Evolutionary conservation across 2,797 vertebrate genomes (phyloP), one percentile per base, ranked within the genome.

Genomic region (Eremophila alpestris): DNA sequence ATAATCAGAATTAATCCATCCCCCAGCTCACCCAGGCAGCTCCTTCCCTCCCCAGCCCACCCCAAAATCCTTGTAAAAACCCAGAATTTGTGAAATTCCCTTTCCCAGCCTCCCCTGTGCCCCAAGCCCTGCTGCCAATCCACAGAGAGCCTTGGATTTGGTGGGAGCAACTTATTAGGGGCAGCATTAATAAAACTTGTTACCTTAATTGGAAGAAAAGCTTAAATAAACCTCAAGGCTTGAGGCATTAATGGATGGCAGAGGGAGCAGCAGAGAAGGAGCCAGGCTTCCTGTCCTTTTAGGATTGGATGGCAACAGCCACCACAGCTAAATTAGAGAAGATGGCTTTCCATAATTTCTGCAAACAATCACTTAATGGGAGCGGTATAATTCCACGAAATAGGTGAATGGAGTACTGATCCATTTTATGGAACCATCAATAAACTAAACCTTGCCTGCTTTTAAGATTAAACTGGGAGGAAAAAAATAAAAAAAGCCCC

Each of bases 351-450:
- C 89, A 83, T 97, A 97, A 98, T 98, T 99, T 98, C 98, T 98
- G 97, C 98, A 97, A 99, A 98, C 99, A 99, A 99, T 99, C 99
- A 99, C 98, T 99, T 99, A 99, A 99, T 99, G 98, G 98, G 98
- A 97, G 94, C 95, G 87, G 98, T 98, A 98, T 98, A 99, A 98
- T 98, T 98, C 98, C 97, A 98, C 63, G 97, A 99, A 99, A 99
- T 99, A 98, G 99, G 98, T 97, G 97, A 97, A 97, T 97, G 97
- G 98, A 98, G 95, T 97, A 98, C 98, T 98, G 98, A 98, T 98
- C 98, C 98, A 98, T 99, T 99, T 98, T 98, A 97, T 97, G 97
- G 97, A 97, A 97, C 96, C 97, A 97, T 98, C 98, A 98, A 98
- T 97, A 98, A 98, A 98, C 98, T 93, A 98, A 98, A 98, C 97